Evolutionary conservation across 1,140 invertebrate genomes (phyloP).

Genomic region (Scaptomyza hsui): DNA sequence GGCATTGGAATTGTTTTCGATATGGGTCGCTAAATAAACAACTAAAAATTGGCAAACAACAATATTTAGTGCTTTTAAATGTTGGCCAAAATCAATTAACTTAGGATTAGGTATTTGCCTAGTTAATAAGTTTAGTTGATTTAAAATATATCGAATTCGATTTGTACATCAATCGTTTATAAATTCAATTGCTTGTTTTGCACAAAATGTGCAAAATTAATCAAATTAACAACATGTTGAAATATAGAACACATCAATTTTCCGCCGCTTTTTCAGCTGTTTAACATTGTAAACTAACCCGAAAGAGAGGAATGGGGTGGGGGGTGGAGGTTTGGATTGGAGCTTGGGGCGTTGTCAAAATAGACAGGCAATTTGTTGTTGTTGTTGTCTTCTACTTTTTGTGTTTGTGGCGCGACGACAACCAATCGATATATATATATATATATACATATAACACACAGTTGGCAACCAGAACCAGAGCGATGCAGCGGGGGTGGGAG

Average conservation of each 20-base stretch:
- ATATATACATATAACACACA: not conserved
- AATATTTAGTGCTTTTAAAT: too few relatives aligned
- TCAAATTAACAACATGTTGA: not conserved
- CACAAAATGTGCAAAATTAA: slow-evolving; percentile 49
- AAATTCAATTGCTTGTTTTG: slow-evolving; percentile 41
- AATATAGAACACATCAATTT: slow-evolving; percentile 15
- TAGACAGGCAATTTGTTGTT: slow-evolving; percentile 51
- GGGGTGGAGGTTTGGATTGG: not conserved
- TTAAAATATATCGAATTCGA: not conserved
- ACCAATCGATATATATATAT: slow-evolving; percentile 35
- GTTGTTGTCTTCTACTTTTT: slow-evolving; percentile 29
- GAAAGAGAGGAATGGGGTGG: not conserved
- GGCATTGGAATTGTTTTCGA: slow-evolving; percentile 64
- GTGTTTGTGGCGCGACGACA: slow-evolving; percentile 36
- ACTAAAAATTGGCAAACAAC: slow-evolving; percentile 3
- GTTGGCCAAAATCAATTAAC: too few relatives aligned
- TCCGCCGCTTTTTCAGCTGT: slow-evolving; percentile 3
- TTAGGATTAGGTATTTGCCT: too few relatives aligned
- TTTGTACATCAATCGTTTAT: slow-evolving; percentile 2
- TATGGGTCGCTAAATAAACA: slow-evolving; percentile 12
- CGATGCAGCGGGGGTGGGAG: not conserved
- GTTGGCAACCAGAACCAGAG: slow-evolving; percentile 32
- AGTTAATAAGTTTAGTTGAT: too few relatives aligned
- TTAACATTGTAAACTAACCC: slow-evolving; percentile 28
- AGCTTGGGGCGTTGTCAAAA: slow-evolving; percentile 51